Conservation (phyloP, 2,797 vertebrate species). For the Anas capensis region DNA sequence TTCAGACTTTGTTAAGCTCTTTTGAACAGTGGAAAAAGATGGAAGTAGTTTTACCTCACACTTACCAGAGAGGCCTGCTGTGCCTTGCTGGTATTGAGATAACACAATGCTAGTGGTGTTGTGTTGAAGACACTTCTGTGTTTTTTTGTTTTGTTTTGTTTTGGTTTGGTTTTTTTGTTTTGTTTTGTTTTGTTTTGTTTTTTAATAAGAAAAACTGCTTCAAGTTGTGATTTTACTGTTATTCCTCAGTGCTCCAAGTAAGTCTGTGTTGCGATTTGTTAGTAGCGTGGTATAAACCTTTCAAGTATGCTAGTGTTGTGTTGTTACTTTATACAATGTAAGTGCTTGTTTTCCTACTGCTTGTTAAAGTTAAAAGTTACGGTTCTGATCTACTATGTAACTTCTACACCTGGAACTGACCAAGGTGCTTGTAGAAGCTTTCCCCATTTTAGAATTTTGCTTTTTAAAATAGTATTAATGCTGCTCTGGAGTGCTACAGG, state of each 20-base stretch:
- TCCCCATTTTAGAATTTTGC: neutral
- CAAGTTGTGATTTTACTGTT: rapidly evolving
- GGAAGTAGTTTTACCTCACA: rapidly evolving
- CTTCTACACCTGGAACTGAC: neutral
- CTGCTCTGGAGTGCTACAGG: neutral
- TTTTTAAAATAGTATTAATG: neutral
- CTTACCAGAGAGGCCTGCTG: rapidly evolving
- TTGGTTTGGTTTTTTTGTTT: no score
- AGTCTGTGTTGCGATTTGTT: rapidly evolving
- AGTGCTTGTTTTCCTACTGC: rapidly evolving
- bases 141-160: no score
- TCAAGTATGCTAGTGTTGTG: rapidly evolving
- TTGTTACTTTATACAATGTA: rapidly evolving
- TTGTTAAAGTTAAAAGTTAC: neutral
- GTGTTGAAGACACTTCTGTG: rapidly evolving
- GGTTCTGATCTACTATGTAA: rapidly evolving
- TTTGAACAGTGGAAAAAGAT: rapidly evolving
- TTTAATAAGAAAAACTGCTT: rapidly evolving
- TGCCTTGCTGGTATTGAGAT: rapidly evolving
- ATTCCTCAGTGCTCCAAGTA: rapidly evolving
- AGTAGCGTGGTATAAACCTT: rapidly evolving
- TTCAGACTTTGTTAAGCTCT: rapidly evolving
- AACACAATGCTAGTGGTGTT: rapidly evolving
- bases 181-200: no score
- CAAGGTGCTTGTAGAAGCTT: neutral